These are phyloP conservation scores for Dipodomys spectabilis DNA, from an alignment of 2,113 vertebrate genomes.

Conservation along the genomic window DNA sequence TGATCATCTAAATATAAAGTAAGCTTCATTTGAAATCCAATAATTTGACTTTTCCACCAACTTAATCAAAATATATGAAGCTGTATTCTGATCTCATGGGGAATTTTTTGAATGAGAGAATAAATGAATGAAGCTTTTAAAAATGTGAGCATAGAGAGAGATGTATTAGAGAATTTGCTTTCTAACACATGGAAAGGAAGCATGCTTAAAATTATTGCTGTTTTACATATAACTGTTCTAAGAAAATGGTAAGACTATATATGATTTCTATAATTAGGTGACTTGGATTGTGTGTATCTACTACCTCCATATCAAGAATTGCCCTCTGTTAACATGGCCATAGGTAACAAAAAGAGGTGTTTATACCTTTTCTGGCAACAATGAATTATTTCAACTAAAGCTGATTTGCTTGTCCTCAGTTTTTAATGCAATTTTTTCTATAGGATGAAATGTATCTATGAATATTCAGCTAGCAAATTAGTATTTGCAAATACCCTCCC, in stretches of 20 bases:
- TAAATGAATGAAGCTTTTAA: not conserved
- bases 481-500: not conserved
- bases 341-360: not conserved
- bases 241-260: not conserved
- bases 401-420: not conserved
- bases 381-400: constrained; percentile 5
- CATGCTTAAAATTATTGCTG: not conserved
- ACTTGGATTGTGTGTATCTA: not conserved
- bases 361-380: not conserved
- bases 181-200: not conserved
- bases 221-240: not conserved
- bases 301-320: not conserved
- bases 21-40: constrained; percentile 29
- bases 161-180: not conserved
- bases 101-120: not conserved
- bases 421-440: constrained; percentile 5
- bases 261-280: not conserved
- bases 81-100: not conserved
- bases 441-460: not conserved
- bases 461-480: constrained; percentile 29
- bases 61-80: constrained; percentile 25
- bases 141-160: not conserved
- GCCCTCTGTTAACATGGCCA: not conserved
- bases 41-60: not conserved
- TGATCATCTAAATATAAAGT: constrained; percentile 13